Evolutionary conservation across 2,113 vertebrate species (phyloP), one percentile per base, ranked within the genome.

Genomic region (Pangasianodon gigas): DNA sequence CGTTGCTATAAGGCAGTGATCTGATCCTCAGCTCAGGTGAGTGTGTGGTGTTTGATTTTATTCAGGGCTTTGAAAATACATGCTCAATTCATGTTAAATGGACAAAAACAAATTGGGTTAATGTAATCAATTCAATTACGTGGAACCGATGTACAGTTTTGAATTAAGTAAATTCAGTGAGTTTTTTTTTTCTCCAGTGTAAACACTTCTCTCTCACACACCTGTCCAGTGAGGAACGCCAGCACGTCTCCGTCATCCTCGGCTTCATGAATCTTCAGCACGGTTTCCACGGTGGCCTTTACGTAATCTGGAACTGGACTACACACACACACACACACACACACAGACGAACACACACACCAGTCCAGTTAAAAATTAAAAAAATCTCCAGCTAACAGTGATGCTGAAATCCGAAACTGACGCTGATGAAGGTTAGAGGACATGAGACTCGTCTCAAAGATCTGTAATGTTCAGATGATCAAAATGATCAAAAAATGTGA

Each of bases 241-340:
- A 99, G 84, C 87, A 99, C 96, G 87, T 99, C 98, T 87, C 98
- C 98, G 87, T 98, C 98, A 21, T 96, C 97, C 92, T 99, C 98
- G 3, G 97, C 96, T 94, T 99, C 98, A 52, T 99, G 98, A 94
- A 99, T 99, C 95, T 99, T 99, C 94, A 99, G 94, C 89, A 98
- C 97, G 0, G 98, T 99, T 93, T 99, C 98, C 93, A 99, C 98
- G 10, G 98, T 98, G 88, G 98, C 98, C 92, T 98, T 99, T 91
- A 99, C 93, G 24, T 99, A 99, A 95, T 99, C 98, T 89, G 98
- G 98, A 92, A 99, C 98, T 89, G 98, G 98, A 92, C 98, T 99
- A 91, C 52, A 89, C 46, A 92, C 26, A 90, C 81, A 86, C 1
- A 79, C 13, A 60, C 46, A 87, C 54, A 87, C 74, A 87, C 71